Conservation (phyloP, 2,888 invertebrate genomes). For the Andrena dorsata region DNA sequence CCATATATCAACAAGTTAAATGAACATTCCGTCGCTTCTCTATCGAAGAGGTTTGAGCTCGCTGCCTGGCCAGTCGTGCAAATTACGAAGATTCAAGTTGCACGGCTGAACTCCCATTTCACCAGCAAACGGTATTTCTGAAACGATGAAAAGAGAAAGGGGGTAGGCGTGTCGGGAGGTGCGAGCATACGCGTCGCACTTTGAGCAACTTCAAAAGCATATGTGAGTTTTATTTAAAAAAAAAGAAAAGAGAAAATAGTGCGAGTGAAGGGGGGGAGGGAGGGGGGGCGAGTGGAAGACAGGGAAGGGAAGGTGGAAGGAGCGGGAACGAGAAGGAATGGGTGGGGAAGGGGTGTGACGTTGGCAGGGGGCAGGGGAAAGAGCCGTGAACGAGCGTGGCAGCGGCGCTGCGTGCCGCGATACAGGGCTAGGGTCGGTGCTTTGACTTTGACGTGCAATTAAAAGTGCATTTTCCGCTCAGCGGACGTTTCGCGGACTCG, state of each 20-base stretch:
- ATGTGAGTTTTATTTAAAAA: slow-evolving; percentile 43
- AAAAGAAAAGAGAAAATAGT: not conserved
- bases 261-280: not conserved
- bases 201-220: slow-evolving; percentile 55
- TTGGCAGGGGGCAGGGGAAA: not conserved
- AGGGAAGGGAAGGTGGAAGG: not conserved
- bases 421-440: slow-evolving; percentile 48
- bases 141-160: slow-evolving; percentile 3
- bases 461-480: slow-evolving; percentile 80
- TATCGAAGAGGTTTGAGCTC: not conserved
- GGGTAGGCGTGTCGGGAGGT: not conserved
- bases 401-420: slow-evolving; percentile 39
- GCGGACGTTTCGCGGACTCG: slow-evolving; percentile 75
- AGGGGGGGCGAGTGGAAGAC: not conserved
- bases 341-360: not conserved
- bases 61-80: not conserved
- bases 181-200: slow-evolving; percentile 33
- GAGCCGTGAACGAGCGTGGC: slow-evolving; percentile 22
- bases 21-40: too few species aligned
- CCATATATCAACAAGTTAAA: too few species aligned
- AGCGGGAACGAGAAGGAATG: not conserved
- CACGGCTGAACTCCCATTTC: not conserved
- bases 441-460: slow-evolving; percentile 81
- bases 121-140: not conserved
- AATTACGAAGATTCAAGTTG: not conserved